A percentile compares a stretch with the other conserved stretches of the same genome.
Conservation (phyloP, 2,113 vertebrate genomes). For the Kryptolebias marmoratus region DNA sequence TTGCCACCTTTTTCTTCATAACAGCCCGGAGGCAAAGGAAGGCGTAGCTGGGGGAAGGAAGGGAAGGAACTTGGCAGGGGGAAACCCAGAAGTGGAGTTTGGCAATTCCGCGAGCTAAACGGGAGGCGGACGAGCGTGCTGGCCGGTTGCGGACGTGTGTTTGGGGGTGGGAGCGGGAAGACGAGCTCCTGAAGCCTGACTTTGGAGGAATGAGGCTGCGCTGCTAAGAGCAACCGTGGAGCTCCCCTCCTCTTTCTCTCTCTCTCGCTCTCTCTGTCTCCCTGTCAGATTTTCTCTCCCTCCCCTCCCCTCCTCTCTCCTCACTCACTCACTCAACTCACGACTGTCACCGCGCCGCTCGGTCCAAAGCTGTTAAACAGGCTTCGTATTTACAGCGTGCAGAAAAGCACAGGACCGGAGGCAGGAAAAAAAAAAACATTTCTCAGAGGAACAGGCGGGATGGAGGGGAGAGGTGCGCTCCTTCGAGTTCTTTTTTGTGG, state of each 20-base stretch:
- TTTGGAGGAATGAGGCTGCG: conserved; percentile 72
- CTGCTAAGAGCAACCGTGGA: conserved; percentile 58
- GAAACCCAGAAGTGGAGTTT: neutral
- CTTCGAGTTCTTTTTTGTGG: no score
- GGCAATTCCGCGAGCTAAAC: neutral
- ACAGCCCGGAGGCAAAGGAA: conserved; percentile 4
- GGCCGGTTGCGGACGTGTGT: neutral
- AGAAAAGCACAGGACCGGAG: neutral
- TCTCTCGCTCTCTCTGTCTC: neutral
- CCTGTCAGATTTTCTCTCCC: neutral
- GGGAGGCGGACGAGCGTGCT: neutral
- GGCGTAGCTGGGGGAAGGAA: neutral
- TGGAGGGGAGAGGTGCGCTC: neutral
- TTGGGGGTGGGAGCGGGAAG: neutral
- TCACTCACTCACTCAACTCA: conserved; percentile 28
- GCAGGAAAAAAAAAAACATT: neutral
- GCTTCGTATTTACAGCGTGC: neutral
- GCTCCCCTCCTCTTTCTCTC: conserved; percentile 11
- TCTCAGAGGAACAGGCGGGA: neutral
- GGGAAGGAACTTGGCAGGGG: conserved; percentile 1
- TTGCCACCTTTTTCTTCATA: conserved; percentile 28
- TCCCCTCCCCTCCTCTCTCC: conserved; percentile 1
- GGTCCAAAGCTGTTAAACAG: neutral
- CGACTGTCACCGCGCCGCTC: conserved; percentile 13
- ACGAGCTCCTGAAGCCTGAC: conserved; percentile 19